These are phyloP conservation scores for Orussus abietinus DNA, from an alignment of 1,140 invertebrate genomes.

Conservation along the genomic window DNA sequence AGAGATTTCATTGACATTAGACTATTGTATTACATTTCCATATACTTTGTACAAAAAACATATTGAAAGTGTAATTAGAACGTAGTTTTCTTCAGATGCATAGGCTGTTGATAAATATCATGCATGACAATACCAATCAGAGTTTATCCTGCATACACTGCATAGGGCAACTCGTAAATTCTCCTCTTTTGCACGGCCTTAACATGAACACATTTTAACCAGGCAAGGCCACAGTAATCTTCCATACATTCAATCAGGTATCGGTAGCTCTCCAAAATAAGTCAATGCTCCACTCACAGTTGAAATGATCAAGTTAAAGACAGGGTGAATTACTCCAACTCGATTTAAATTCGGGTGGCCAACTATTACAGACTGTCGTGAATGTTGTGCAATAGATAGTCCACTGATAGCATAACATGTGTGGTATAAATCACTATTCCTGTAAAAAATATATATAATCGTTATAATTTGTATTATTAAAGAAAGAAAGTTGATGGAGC, in stretches of 20 bases:
- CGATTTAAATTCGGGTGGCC: constrained; percentile 29
- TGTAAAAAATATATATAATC: constrained; percentile 51
- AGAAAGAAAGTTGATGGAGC: constrained; percentile 28
- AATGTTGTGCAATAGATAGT: constrained; percentile 90
- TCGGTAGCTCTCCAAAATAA: constrained; percentile 38
- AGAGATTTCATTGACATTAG: too few species aligned
- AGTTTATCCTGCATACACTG: too few species aligned
- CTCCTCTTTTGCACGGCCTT: too few species aligned
- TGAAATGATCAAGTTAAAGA: constrained; percentile 41
- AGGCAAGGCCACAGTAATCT: too few species aligned
- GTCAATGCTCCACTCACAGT: constrained; percentile 35
- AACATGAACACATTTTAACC: too few species aligned
- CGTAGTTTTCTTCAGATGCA: too few species aligned
- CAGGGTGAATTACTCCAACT: constrained; percentile 41
- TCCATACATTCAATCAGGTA: constrained; percentile 31
- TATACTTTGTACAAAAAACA: too few species aligned
- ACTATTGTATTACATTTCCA: too few species aligned
- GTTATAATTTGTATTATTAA: constrained; percentile 3
- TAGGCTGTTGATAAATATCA: too few species aligned
- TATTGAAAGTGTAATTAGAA: too few species aligned
- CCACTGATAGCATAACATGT: constrained; percentile 95
- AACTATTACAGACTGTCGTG: constrained; percentile 50
- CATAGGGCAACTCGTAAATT: too few species aligned
- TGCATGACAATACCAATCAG: too few species aligned
- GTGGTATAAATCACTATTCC: constrained; percentile 88